A percentile compares a stretch with the other conserved stretches of the same genome.
Conservation (phyloP, 2,797 vertebrate species). For the Sphenopsis melanotis region DNA sequence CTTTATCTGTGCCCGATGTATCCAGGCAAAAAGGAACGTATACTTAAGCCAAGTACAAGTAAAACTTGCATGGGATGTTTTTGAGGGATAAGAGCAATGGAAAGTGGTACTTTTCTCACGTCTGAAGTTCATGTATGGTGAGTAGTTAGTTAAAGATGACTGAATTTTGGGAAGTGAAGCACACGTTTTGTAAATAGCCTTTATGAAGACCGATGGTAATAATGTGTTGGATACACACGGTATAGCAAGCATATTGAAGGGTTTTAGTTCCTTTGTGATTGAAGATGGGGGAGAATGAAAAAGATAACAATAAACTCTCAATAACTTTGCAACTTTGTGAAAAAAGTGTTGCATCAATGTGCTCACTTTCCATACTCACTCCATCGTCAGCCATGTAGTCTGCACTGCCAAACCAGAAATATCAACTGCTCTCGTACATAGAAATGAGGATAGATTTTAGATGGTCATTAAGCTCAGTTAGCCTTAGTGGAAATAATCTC, state of each 20-base stretch:
- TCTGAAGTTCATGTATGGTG: not conserved
- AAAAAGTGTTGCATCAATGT: not conserved
- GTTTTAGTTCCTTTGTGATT: not conserved
- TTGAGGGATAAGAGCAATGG: not conserved
- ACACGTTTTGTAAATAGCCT: not conserved
- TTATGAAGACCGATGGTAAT: not conserved
- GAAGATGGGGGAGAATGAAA: not conserved
- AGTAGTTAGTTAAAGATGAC: not conserved
- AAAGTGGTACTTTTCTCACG: not conserved
- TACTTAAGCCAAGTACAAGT: not conserved
- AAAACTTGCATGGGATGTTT: not conserved
- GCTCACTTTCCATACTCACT: not conserved
- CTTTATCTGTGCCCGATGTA: not conserved
- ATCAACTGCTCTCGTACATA: not conserved
- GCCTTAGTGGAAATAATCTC: not conserved
- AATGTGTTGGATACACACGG: fast-evolving
- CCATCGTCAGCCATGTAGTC: not conserved
- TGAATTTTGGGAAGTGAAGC: not conserved
- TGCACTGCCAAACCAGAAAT: not conserved
- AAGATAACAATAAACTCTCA: not conserved
- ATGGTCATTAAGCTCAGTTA: not conserved
- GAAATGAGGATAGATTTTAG: not conserved
- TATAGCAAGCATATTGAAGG: not conserved
- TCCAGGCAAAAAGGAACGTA: not conserved
- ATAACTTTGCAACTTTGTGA: fast-evolving